Evolutionary conservation across 2,888 invertebrate species (phyloP).

Genomic region (Synergus japonicus): DNA sequence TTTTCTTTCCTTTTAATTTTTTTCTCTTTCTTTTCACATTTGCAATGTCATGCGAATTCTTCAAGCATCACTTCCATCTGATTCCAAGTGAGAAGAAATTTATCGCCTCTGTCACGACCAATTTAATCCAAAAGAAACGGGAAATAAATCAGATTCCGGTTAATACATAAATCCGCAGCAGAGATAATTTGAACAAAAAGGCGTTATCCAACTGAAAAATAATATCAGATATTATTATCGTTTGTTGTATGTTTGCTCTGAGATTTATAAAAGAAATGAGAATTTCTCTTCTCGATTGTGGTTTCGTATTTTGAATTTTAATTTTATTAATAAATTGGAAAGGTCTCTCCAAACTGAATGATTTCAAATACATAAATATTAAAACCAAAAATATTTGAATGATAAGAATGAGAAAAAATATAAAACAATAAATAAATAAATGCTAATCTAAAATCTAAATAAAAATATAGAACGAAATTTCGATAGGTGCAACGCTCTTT

Average conservation of each 20-base stretch:
- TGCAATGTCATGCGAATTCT: constrained; percentile 10
- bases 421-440: not conserved
- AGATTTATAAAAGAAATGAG: not conserved
- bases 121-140: not conserved
- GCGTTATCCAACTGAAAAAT: not conserved
- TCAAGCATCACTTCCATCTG: constrained; percentile 28
- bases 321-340: too few species aligned
- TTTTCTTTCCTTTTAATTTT: not conserved
- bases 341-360: too few species aligned
- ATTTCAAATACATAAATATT: too few species aligned
- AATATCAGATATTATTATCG: not conserved
- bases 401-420: not conserved
- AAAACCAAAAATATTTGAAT: too few species aligned
- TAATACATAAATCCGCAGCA: not conserved
- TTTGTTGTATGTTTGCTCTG: not conserved
- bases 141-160: constrained; percentile 14
- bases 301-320: too few species aligned
- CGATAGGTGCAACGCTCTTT: not conserved
- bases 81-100: constrained; percentile 19
- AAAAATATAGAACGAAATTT: not conserved
- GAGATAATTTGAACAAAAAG: not conserved
- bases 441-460: not conserved
- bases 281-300: not conserved
- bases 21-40: not conserved
- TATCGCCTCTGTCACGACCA: constrained; percentile 8